Conservation (phyloP, 30 jellyfish, hydroid and myxozoan genomes). For the Sanderia malayensis region DNA sequence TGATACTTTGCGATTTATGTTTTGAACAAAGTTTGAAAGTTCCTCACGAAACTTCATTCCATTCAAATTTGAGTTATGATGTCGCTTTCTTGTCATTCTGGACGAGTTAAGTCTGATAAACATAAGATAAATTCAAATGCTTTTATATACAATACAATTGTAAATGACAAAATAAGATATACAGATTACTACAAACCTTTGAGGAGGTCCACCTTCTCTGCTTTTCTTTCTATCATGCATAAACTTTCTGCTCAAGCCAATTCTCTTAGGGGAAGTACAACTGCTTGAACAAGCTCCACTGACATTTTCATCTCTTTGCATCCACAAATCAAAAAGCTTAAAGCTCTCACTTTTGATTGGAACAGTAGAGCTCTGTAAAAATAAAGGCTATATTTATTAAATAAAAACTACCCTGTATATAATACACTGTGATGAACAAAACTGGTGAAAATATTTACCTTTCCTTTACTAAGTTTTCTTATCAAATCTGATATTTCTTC, state of each 20-base stretch:
- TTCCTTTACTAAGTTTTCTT: slow-evolving; percentile 16
- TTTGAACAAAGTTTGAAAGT: slow-evolving; percentile 41
- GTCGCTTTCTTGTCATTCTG: slow-evolving; percentile 28
- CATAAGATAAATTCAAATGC: too few species aligned
- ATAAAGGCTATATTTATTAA: too few species aligned
- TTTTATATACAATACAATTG: too few species aligned
- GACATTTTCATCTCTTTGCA: slow-evolving; percentile 32
- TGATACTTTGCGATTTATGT: slow-evolving; percentile 36
- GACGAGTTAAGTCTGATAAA: too few species aligned
- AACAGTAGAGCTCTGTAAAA: slow-evolving; percentile 11
- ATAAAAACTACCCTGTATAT: too few species aligned
- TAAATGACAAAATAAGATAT: too few species aligned
- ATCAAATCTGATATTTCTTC: slow-evolving; percentile 8
- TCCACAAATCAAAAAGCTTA: slow-evolving; percentile 40
- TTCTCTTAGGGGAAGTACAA: background rate
- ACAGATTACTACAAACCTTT: too few species aligned
- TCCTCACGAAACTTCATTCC: slow-evolving; percentile 44
- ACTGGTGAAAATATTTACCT: too few species aligned
- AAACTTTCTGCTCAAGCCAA: slow-evolving; percentile 19
- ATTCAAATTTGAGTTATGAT: background rate
- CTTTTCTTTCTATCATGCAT: background rate
- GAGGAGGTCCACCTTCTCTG: too few species aligned
- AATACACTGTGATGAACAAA: too few species aligned
- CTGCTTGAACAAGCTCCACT: background rate
- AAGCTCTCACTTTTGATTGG: background rate